Base-by-base conservation (phyloP, 2,113 vertebrate genomes). In the Megaptera novaeangliae region DNA sequence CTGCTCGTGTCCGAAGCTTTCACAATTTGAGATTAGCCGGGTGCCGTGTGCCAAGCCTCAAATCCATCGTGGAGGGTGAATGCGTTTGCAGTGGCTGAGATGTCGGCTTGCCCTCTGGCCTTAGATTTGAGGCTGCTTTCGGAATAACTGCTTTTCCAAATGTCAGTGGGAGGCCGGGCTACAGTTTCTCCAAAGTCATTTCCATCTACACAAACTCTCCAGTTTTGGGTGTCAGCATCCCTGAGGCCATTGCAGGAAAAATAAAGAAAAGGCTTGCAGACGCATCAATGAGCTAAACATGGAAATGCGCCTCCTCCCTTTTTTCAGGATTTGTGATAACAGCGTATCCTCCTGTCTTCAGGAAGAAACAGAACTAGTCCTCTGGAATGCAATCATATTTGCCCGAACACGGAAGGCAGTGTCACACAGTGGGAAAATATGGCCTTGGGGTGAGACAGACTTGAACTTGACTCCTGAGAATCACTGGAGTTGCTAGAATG, bases 181-280 rank as follows among this genome's bases (percentile, higher is more conserved):
- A 8, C 88, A 88, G 93, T 98, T 97, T 98, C 97, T 96, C 98
- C 94, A 82, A 88, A 97, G 91, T 95, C 98, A 97, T 95, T 98
- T 97, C 97, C 78, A 97, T 68, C 92, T 97, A 96, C 93, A 96
- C 90, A 98, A 64, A 97, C 89, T 97, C 96, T 8, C 49, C 83
- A 94, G 89, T 68, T 78, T 91, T 72, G 46, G 69, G 36, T 96
- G 77, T 97, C 91, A 88, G 74, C 9, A 77, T 63, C 36, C 34
- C 52, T 10, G 59, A 59, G n/a, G 34, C 89, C 86, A 77, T 90
- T 94, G 95, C 94, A 98, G 97, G 92, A 97, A 95, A 96, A 98
- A 97, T 92, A 96, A 98, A 97, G 92, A 98, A 97, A 97, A 91
- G 44, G 39, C 96, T 93, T 94, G 97, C 39, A 8, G 95, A 80